Conservation (phyloP, 2,888 invertebrate genomes). For the Drosophila stalkeri region DNA sequence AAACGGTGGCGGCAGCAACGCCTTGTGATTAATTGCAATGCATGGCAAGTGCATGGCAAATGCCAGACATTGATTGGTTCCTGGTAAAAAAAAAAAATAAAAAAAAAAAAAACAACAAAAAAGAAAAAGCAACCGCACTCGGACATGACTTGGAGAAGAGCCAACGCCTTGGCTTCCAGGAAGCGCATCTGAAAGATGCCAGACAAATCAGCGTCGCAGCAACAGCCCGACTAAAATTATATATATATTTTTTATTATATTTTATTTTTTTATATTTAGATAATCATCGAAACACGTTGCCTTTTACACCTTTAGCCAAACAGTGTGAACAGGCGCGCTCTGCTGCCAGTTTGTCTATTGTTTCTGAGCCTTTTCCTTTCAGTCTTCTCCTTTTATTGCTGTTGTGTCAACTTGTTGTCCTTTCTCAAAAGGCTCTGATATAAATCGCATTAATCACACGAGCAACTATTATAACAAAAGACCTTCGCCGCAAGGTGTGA, state of each 20-base stretch:
- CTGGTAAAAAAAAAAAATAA: slow-evolving; percentile 49
- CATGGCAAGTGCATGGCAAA: slow-evolving; percentile 60
- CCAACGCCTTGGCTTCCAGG: slow-evolving; percentile 42
- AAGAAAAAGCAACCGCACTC: slow-evolving; percentile 39
- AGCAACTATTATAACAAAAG: slow-evolving; percentile 14
- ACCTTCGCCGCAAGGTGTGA: slow-evolving; percentile 58
- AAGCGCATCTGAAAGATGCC: slow-evolving; percentile 27
- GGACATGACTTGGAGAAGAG: slow-evolving; percentile 37
- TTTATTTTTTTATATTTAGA: not conserved
- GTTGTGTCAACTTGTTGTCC: slow-evolving; percentile 45
- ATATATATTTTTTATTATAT: not conserved
- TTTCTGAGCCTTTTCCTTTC: slow-evolving; percentile 12
- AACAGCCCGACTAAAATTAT: not conserved
- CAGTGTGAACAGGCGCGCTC: slow-evolving; percentile 5
- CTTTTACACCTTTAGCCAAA: slow-evolving; percentile 41
- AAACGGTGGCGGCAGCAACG: slow-evolving; percentile 46
- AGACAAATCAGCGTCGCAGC: slow-evolving; percentile 73
- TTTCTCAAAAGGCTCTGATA: slow-evolving; percentile 49
- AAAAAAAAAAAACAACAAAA: no score
- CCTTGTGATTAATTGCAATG: slow-evolving; percentile 73
- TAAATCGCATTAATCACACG: slow-evolving; percentile 74
- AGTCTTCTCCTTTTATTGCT: not conserved
- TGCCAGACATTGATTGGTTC: slow-evolving; percentile 71
- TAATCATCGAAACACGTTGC: slow-evolving; percentile 40
- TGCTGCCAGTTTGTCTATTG: slow-evolving; percentile 52